These are phyloP conservation scores for Leptoclinus maculatus DNA, from an alignment of 2,797 vertebrate species.

Conservation along the genomic window DNA sequence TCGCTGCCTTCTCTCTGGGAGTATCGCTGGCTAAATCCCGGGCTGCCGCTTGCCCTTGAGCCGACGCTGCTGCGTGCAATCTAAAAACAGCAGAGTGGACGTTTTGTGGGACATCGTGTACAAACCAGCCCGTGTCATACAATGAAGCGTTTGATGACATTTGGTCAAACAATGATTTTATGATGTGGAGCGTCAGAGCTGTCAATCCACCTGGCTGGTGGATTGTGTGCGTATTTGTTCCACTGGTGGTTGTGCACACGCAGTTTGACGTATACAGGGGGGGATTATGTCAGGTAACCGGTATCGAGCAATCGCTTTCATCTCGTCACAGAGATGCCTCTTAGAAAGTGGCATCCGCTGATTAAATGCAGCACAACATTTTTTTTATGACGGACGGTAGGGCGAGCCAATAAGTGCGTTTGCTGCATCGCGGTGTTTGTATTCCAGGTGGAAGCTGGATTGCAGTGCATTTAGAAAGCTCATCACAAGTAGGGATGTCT, in stretches of 20 bases:
- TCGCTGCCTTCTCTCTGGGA: constrained; percentile 9
- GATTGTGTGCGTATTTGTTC: not conserved
- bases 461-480: not conserved
- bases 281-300: constrained; percentile 5
- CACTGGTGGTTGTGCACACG: not conserved
- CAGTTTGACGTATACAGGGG: not conserved
- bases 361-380: not conserved
- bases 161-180: not conserved
- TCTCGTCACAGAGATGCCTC: not conserved
- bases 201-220: not conserved
- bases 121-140: not conserved
- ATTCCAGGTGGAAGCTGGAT: not conserved
- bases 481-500: not conserved
- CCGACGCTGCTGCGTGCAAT: constrained; percentile 37
- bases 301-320: not conserved
- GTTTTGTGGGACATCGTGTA: not conserved
- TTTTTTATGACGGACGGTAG: not conserved
- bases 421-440: constrained; percentile 18
- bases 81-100: not conserved
- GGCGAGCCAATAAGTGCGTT: not conserved
- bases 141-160: not conserved
- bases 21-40: constrained; percentile 40
- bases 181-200: not conserved
- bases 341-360: not conserved
- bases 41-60: constrained; percentile 72